Base-by-base conservation (phyloP, 2,797 vertebrate genomes). In the Phyllotis vaccarum region DNA sequence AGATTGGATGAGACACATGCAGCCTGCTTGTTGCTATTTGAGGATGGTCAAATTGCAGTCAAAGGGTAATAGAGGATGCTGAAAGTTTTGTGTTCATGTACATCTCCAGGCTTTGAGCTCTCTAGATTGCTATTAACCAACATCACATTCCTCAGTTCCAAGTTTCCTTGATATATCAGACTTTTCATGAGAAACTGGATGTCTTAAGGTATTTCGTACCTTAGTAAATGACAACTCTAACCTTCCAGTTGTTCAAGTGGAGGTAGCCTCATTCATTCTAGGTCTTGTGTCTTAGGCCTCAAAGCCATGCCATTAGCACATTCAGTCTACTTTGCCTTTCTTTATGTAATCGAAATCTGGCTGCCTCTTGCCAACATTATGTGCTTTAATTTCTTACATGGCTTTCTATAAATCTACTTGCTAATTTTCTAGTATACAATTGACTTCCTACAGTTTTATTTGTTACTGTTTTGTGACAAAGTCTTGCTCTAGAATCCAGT, bases 341-440 rank as follows among this genome's bases (percentile, higher is more conserved):
- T 81, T 78, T 17, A 24, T 43, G 6, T 19, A 8, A 76, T 76
- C 64, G 40, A 54, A 90, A 85, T 89, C 40, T 68, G 70, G 82
- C 34, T 31, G 14, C 54, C 24, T 52, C 75, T 78, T 19, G 37
- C 2, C 85, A 60, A 79, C 27, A 43, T 56, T 19, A 29, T 90
- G 37, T 78, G 31, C 34, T 43, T 82, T 83, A 37, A 93, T 94
- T 92, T 94, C 64, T 86, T 93, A 21, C 13, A 9, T 66, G 43
- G 49, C 6, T 49, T 94, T 21, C 79, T 91, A 16, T 82, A 54
- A 88, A 49, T 4, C n/a, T 79, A 58, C 16, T 81, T 46, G 58
- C n/a, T 74, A 17, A 40, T 52, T 12, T 75, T 27, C 40, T 74
- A 22, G 49, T 81, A 49, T 64, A 81, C 37, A 56, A 54, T 56